These are phyloP conservation scores for Lerema accius DNA, from an alignment of 1,140 invertebrate species.

Conservation along the genomic window DNA sequence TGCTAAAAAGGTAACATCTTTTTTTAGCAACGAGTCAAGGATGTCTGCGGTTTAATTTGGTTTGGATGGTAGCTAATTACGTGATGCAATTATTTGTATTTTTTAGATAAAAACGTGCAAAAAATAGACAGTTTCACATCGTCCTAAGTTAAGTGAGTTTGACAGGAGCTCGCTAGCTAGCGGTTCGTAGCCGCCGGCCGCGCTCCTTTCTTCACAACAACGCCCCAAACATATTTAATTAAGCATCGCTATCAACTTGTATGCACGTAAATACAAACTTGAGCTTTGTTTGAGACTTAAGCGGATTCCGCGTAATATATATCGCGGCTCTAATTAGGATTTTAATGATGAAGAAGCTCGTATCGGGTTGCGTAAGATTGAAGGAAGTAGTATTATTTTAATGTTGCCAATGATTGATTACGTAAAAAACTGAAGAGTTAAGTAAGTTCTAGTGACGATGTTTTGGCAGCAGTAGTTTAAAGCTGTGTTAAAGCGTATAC, in stretches of 20 bases:
- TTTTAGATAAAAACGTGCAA: not conserved
- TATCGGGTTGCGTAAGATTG: not conserved
- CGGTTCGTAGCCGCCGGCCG: slow-evolving; percentile 41
- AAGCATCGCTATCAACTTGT: slow-evolving; percentile 44
- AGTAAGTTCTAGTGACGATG: too few relatives aligned
- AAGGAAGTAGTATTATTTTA: not conserved
- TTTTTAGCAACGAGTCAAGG: too few relatives aligned
- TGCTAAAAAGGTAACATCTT: too few relatives aligned
- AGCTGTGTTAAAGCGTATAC: too few relatives aligned
- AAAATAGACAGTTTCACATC: not conserved
- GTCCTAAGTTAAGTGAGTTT: slow-evolving; percentile 15
- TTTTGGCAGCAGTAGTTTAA: too few relatives aligned
- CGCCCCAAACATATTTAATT: slow-evolving; percentile 71
- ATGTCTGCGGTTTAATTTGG: not conserved
- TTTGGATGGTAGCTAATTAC: not conserved
- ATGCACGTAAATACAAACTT: slow-evolving; percentile 39
- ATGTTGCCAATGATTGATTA: too few relatives aligned
- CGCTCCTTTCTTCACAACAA: slow-evolving; percentile 55
- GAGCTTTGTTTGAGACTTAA: slow-evolving; percentile 34
- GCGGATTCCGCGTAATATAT: slow-evolving; percentile 30
- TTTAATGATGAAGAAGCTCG: slow-evolving; percentile 28
- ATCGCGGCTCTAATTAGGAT: slow-evolving; percentile 30
- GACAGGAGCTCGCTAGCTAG: slow-evolving; percentile 27
- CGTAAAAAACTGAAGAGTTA: too few relatives aligned
- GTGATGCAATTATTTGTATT: too few relatives aligned